Percentiles rank a stretch among this genome's conserved stretches.
These are phyloP conservation scores for Halichoerus grypus DNA, from an alignment of 2,113 vertebrate genomes.

Conservation along the genomic window DNA sequence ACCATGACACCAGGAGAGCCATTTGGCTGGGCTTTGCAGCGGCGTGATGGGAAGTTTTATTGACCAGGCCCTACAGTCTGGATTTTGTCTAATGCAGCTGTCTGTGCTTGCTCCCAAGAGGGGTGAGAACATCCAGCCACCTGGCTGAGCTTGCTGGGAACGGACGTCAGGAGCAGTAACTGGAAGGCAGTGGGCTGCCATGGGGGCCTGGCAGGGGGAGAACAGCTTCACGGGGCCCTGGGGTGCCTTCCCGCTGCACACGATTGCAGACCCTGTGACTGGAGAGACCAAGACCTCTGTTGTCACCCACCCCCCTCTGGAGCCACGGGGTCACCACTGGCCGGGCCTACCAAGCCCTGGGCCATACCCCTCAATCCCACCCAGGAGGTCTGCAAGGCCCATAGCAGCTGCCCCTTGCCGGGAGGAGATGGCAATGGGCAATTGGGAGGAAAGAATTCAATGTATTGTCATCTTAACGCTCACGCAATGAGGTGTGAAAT, in stretches of 20 bases:
- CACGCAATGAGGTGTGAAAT: not conserved
- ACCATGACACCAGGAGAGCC: not conserved
- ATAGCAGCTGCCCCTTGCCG: fast-evolving
- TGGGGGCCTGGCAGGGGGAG: not conserved
- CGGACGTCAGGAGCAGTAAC: not conserved
- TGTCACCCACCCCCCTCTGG: not conserved
- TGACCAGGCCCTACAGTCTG: conserved; percentile 50
- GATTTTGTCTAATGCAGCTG: conserved; percentile 62
- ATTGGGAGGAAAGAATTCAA: fast-evolving
- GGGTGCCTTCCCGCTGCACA: not conserved
- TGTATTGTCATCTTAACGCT: not conserved
- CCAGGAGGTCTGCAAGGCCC: fast-evolving
- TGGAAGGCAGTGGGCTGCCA: not conserved
- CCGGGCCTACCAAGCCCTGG: not conserved
- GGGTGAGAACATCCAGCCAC: conserved; percentile 52
- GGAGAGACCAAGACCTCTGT: not conserved
- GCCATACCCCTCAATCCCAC: fast-evolving
- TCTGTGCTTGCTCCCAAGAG: conserved; percentile 51
- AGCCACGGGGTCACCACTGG: not conserved
- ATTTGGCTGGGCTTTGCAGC: not conserved
- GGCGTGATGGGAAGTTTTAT: conserved; percentile 18
- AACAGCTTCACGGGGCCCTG: fast-evolving
- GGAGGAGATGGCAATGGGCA: fast-evolving
- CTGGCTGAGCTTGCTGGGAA: conserved; percentile 66
- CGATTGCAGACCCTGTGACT: fast-evolving